Percentiles rank a stretch among this genome's conserved stretches.
These are phyloP conservation scores for Pseudoips prasinana DNA, from an alignment of 2,888 invertebrate genomes.

Conservation along the genomic window DNA sequence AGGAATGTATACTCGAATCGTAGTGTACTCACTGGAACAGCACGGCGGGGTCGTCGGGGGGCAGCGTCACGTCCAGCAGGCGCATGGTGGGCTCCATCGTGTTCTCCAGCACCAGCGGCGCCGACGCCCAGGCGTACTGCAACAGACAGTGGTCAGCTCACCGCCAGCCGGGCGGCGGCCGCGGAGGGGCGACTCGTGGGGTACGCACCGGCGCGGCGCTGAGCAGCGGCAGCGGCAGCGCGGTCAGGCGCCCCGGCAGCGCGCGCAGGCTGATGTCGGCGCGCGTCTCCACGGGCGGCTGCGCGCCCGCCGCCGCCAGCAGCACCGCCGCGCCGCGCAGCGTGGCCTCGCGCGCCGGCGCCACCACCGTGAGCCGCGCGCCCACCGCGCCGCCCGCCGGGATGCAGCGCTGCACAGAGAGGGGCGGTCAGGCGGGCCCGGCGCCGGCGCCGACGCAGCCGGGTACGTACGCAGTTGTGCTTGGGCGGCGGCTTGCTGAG, in stretches of 20 bases:
- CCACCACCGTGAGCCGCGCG: constrained; percentile 44
- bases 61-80: constrained; percentile 84
- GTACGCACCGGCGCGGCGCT: constrained; percentile 41
- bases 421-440: too few species aligned
- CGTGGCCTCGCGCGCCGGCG: constrained; percentile 43
- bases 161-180: neutral
- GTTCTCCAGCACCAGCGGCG: constrained; percentile 90
- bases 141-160: neutral
- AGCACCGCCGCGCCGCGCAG: constrained; percentile 17
- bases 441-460: constrained; percentile 2
- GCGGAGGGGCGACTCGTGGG: too few species aligned
- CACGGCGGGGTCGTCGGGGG: constrained; percentile 84
- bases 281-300: constrained; percentile 14
- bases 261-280: constrained; percentile 11
- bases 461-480: constrained; percentile 26
- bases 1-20: too few species aligned
- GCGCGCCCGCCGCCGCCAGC: constrained; percentile 27
- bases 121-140: constrained; percentile 71
- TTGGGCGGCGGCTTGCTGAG: constrained; percentile 21
- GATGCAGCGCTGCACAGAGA: constrained; percentile 40
- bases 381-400: constrained; percentile 15
- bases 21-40: constrained; percentile 60
- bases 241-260: constrained; percentile 27
- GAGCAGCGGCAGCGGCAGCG: constrained; percentile 27
- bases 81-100: constrained; percentile 91